Conservation (phyloP, 2,797 vertebrate species). For the Acestrorhynchus altus region DNA sequence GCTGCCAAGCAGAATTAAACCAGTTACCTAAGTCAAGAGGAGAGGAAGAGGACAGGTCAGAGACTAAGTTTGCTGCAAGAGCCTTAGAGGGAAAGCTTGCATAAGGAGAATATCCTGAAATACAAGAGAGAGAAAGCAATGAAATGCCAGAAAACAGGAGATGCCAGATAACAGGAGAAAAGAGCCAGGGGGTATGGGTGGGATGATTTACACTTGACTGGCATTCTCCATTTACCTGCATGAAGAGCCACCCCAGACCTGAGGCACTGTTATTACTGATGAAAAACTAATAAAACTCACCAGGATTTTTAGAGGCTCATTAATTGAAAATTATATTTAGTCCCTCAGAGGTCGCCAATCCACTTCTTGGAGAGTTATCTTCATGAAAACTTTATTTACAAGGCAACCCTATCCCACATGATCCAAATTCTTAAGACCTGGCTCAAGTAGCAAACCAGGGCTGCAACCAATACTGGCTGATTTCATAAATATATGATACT, state of each 20-base stretch:
- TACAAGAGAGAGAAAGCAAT: slow-evolving; percentile 74
- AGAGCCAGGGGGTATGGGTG: slow-evolving; percentile 20
- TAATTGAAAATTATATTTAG: neutral
- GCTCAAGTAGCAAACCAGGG: neutral
- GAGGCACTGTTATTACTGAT: neutral
- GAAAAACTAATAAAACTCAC: neutral
- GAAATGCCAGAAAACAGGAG: slow-evolving; percentile 58
- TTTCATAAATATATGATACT: neutral
- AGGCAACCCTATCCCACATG: neutral
- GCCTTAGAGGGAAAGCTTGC: slow-evolving; percentile 92
- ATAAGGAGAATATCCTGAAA: slow-evolving; percentile 92
- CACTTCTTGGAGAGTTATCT: neutral
- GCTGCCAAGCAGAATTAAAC: slow-evolving; percentile 55
- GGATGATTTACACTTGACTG: slow-evolving; percentile 44
- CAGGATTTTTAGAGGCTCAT: neutral
- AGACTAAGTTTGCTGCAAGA: slow-evolving; percentile 86
- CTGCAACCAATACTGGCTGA: neutral
- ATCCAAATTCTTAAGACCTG: neutral
- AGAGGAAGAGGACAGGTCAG: slow-evolving; percentile 87
- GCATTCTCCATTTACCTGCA: neutral
- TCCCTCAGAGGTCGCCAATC: neutral
- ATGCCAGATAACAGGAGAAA: slow-evolving; percentile 15
- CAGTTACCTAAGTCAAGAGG: slow-evolving; percentile 92
- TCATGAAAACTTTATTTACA: neutral
- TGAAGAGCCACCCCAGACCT: neutral